These are phyloP conservation scores for Nasua narica DNA, from an alignment of 2,797 vertebrate genomes.

Conservation along the genomic window DNA sequence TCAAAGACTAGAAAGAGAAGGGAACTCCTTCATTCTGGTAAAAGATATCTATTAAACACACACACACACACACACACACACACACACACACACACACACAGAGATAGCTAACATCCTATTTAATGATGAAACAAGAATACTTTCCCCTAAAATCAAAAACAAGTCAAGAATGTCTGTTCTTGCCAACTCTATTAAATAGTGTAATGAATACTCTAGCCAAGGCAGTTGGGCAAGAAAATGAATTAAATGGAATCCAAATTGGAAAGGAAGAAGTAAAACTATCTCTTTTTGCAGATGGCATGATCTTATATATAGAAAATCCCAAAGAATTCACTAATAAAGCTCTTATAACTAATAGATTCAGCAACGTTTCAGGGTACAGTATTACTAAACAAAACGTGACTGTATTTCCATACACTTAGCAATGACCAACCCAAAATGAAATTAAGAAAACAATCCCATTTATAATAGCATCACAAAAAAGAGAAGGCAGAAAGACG, in stretches of 20 bases:
- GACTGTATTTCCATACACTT: not conserved
- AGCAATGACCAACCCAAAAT: not conserved
- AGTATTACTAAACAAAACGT: not conserved
- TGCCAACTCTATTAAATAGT: not conserved
- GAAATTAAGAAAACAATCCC: not conserved
- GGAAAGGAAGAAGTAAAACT: not conserved
- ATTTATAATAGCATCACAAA: not conserved
- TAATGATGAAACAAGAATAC: not conserved
- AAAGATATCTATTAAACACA: not conserved
- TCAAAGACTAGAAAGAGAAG: not conserved
- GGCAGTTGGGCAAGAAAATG: not conserved
- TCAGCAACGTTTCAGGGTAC: not conserved
- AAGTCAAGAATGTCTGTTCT: not conserved
- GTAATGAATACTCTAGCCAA: not conserved
- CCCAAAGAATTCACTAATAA: not conserved
- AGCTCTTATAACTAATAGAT: not conserved
- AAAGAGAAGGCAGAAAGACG: not conserved
- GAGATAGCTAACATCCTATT: not conserved
- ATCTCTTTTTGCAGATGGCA: not conserved
- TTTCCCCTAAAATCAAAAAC: not conserved
- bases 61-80: not conserved
- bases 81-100: not conserved
- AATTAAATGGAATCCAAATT: not conserved
- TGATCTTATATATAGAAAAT: not conserved
- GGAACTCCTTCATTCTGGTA: not conserved